phyloP scores from a whole-genome alignment of 2,113 vertebrate genomes.

The Noturus placidus region DNA sequence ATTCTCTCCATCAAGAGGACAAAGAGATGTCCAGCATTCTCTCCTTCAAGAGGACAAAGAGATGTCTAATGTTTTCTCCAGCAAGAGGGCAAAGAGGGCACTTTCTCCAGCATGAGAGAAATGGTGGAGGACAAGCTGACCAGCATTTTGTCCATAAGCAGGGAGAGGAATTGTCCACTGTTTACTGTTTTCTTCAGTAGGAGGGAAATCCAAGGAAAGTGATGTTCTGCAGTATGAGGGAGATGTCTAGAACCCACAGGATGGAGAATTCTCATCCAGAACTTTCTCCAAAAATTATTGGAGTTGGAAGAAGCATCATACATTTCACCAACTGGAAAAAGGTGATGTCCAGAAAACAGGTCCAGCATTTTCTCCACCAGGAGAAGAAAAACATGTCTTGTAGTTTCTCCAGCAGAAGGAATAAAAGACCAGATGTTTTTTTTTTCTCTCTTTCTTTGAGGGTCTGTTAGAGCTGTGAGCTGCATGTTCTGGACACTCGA shows the following conservation, averaged over 20 bases:
- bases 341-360: background rate
- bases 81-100: background rate
- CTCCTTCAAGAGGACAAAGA: background rate
- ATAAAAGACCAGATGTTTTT: background rate
- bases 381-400: background rate
- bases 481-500: no score
- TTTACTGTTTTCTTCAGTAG: background rate
- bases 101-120: background rate
- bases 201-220: background rate
- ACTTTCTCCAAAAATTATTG: background rate
- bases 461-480: no score
- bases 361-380: background rate
- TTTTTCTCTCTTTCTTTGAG: background rate
- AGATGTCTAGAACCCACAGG: background rate
- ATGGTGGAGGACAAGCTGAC: background rate
- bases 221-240: background rate
- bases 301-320: background rate
- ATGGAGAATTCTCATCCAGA: background rate
- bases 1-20: background rate
- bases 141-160: background rate
- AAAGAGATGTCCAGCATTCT: background rate
- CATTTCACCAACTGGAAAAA: background rate
- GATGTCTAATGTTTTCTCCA: background rate
- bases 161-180: background rate
- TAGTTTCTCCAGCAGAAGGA: background rate